Evolutionary conservation across 2,113 vertebrate genomes (phyloP).

Genomic region (Willisornis vidua): DNA sequence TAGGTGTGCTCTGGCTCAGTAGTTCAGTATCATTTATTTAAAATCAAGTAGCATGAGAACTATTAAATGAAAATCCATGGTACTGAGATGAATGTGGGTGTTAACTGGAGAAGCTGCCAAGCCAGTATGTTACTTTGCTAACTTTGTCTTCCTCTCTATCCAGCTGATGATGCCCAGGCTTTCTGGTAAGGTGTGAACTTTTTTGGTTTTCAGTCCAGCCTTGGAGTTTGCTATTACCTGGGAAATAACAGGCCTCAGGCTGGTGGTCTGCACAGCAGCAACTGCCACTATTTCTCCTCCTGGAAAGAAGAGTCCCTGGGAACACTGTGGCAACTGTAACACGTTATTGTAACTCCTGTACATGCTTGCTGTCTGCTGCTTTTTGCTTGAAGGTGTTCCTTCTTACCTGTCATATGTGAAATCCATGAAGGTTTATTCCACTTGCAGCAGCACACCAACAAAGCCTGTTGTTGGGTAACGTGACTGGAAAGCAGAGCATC

Average conservation of each 20-base stretch:
- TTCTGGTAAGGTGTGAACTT: background rate
- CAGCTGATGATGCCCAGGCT: background rate
- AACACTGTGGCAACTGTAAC: background rate
- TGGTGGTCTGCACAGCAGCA: background rate
- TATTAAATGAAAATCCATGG: background rate
- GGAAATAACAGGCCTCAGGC: background rate
- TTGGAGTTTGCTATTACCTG: background rate
- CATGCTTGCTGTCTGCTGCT: background rate
- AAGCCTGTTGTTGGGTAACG: background rate
- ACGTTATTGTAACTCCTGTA: background rate
- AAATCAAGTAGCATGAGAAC: background rate
- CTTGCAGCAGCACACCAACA: background rate
- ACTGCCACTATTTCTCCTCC: background rate
- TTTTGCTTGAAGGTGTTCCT: background rate
- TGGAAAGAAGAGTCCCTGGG: background rate
- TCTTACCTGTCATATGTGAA: accelerated
- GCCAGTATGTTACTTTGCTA: background rate
- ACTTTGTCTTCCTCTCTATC: background rate
- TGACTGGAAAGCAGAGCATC: background rate
- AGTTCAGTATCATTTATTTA: background rate
- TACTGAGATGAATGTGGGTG: background rate
- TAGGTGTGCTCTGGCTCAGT: background rate
- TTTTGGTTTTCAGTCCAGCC: background rate
- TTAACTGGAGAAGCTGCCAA: background rate
- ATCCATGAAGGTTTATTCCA: background rate